Evolutionary conservation across 2,113 vertebrate species (phyloP), one percentile per base, ranked within the genome.

Genomic region (Jaculus jaculus): DNA sequence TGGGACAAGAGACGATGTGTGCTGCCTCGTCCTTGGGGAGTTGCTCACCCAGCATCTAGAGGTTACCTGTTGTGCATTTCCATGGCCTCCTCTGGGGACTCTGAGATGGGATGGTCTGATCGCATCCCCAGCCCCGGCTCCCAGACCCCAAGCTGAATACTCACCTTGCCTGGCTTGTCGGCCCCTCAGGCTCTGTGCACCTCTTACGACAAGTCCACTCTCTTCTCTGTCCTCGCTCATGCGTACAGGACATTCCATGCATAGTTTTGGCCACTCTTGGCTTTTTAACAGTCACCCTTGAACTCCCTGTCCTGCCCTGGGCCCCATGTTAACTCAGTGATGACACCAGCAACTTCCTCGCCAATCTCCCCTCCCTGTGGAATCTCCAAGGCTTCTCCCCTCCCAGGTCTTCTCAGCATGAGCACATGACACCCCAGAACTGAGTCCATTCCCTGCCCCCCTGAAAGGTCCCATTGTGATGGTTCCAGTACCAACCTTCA

Each of bases 51-150:
- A 3, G 6, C 7, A 3, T 42, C 30, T 12, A 8, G 4, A 10
- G 10, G 28, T 32, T 0, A 12, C 6, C 79, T 0, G 0, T 32
- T 0, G 28, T 51, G 34, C 10, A 68, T 26, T 11, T 32, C 69
- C 26, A 0, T 1, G 13, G n/a, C 34, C 5, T 17, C 72, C n/a
- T 1, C 7, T 26, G 3, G 0, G 42, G 54, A 39, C 23, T 3
- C 26, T n/a, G 68, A 71, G 68, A 34, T 18, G 23, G 54, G 32
- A 3, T 37, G 54, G 16, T n/a, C 16, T 8, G 3, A 11, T 66
- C 30, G 5, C 17, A 68, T 8, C 20, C 34, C 54, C 28, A 2
- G 4, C 87, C 87, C 24, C 30, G 15, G 54, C 34, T 34, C 58
- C 28, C 23, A 5, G 58, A 37, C 26, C 7, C 47, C 6, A 3